Base-by-base conservation (phyloP, 1,140 invertebrate genomes). In the Brachionus paranguensis region DNA sequence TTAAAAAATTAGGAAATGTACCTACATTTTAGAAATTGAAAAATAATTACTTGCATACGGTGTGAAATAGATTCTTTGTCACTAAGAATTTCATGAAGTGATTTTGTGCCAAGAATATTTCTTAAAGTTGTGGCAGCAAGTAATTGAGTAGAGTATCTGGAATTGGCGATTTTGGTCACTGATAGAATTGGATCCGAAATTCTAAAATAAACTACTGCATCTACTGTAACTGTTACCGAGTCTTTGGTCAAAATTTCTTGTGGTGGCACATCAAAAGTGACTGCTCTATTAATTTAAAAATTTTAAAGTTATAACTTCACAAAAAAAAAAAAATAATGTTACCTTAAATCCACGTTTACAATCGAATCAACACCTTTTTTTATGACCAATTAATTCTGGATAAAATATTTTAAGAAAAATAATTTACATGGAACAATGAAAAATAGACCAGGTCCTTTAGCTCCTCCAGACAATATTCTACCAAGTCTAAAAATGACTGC, bases 291-390 rank as follows among this genome's bases (percentile, higher is more conserved):
- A 27, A 14, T 7, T 33, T 10, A 27, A 37, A 29, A 29, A 33
- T 12, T 29, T 37, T 29, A 11, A 68, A 68, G 1, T 88, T 86
- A 96, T 92, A 87, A 97, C 95, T 87, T 97, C 94, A 37, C 95
- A 95, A 85, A 97, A 91, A 29, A 96, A 96, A 33, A 43, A 85
- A 11, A 53, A 27, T 43, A 45, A 24, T n/a, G 17, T 50, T 85
- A 85, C 78, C 85, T 85, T 27, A 85, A 72, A 78, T 85, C 85
- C 27, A 85, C 85, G 7, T 12, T 68, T 37, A 70, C 37, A n/a
- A 76, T 81, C 7, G 45, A 29, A 78, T 85, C 85, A 43, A 72
- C 33, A 43, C 68, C 68, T 72, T 72, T 24, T n/a, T 72, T 20
- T 37, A n/a, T 43, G 17, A 29, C 2, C 5, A 37, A 37, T 37